Conservation (phyloP, 2,888 invertebrate genomes). For the Cataglyphis livida region DNA sequence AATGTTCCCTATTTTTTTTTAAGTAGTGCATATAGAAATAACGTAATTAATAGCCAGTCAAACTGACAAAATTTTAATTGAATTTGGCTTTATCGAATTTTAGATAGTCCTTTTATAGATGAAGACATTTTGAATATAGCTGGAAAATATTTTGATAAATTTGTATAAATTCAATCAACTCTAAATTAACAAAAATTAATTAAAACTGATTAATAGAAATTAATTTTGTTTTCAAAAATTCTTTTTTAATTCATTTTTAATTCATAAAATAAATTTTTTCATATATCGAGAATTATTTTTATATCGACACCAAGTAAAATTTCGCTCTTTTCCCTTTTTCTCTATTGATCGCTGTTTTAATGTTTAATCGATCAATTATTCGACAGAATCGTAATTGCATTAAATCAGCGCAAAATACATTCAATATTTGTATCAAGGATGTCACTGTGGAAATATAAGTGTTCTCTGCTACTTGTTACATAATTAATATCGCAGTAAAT, state of each 20-base stretch:
- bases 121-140: not conserved
- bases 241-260: not conserved
- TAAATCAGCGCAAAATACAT: constrained; percentile 28
- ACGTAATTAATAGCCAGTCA: not conserved
- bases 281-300: constrained; percentile 7
- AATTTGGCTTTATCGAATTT: not conserved
- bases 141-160: not conserved
- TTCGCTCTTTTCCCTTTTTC: not conserved
- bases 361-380: constrained; percentile 15
- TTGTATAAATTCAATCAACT: not conserved
- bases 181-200: not conserved
- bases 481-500: constrained; percentile 28
- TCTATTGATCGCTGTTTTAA: constrained; percentile 29
- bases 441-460: constrained; percentile 36
- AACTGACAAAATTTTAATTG: not conserved
- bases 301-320: constrained; percentile 2
- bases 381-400: constrained; percentile 40
- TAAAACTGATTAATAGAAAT: not conserved
- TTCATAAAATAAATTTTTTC: constrained; percentile 12
- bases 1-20: too few species aligned
- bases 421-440: constrained; percentile 44
- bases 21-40: not conserved
- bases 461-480: constrained; percentile 35
- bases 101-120: not conserved
- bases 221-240: not conserved